Evolutionary conservation across 2,797 vertebrate species (phyloP).

Genomic region (Psittacula derbiana): DNA sequence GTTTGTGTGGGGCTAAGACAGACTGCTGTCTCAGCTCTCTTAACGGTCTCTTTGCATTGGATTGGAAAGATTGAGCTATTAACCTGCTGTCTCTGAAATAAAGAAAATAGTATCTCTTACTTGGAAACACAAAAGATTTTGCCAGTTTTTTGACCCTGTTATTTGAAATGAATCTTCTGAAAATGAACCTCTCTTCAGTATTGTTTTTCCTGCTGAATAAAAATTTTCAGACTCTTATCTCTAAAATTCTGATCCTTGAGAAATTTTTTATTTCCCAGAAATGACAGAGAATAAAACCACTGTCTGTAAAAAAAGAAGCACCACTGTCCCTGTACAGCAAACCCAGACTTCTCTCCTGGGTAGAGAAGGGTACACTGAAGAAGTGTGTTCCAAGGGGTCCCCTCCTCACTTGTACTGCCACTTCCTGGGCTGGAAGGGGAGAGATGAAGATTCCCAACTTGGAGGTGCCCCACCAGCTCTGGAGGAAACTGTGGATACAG

Average conservation of each 20-base stretch:
- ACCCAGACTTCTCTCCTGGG: neutral
- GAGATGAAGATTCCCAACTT: neutral
- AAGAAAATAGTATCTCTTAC: neutral
- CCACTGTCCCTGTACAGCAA: neutral
- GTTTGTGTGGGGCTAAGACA: neutral
- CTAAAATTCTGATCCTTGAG: neutral
- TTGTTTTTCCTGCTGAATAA: neutral
- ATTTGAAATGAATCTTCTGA: neutral
- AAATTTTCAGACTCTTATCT: neutral
- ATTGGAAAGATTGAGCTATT: neutral
- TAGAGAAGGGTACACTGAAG: neutral
- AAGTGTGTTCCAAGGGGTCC: accelerated
- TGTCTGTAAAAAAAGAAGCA: neutral
- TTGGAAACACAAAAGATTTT: neutral
- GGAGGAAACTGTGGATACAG: neutral
- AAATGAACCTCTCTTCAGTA: neutral
- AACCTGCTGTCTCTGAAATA: neutral
- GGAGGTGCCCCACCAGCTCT: neutral
- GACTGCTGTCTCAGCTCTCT: neutral
- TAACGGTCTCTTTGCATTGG: neutral
- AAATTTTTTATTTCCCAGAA: neutral
- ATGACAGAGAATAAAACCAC: neutral
- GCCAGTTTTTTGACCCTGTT: neutral
- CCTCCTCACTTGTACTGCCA: neutral
- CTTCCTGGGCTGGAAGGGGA: neutral